Base-by-base conservation (phyloP, 64 coral and sea anemone species). In the Montipora foliosa region DNA sequence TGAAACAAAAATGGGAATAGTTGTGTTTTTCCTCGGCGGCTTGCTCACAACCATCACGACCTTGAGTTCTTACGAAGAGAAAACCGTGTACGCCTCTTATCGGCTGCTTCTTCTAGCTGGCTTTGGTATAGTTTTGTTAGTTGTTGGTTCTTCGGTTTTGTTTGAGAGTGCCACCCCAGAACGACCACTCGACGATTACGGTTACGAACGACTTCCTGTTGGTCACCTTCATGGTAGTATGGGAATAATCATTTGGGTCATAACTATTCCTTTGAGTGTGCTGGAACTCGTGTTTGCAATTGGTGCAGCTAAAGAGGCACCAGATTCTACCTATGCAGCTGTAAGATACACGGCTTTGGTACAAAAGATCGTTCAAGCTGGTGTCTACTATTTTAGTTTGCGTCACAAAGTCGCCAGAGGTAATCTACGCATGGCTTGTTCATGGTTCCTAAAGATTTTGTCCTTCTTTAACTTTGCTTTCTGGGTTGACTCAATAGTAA, bases 401-500 rank as follows among this genome's bases (percentile, higher is more conserved):
- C 95, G 95, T 10, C 95, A 94, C 61, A 96, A 90, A 76, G 92
- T 96, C 47, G 91, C 95, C 29, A 93, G n/a, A 45, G 62, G 78
- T 52, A 61, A 47, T 44, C 20, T 91, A 66, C 92, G 92, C 46
- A 94, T 96, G 92, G 95, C 80, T n/a, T 96, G 95, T 11, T 93
- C 95, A 4, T 96, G 95, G 95, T 90, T 87, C 2, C 21, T 96
- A 8, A 96, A 96, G 88, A 94, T 82, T 45, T 47, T 96, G 0
- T 96, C 95, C 2, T 76, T 96, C 50, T 91, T 96, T 17, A 96
- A 96, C 66, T 96, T 96, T 91, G 95, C 95, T 17, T 94, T 96
- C 21, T 96, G 91, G 91, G 48, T 96, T 16, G 95, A 96, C 66
- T 96, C 91, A 19, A 75, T 96, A n/a, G 77, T 80, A 37, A 96